Evolutionary conservation across 2,888 invertebrate genomes (phyloP).

Genomic region (Lasioglossum figueresi): DNA sequence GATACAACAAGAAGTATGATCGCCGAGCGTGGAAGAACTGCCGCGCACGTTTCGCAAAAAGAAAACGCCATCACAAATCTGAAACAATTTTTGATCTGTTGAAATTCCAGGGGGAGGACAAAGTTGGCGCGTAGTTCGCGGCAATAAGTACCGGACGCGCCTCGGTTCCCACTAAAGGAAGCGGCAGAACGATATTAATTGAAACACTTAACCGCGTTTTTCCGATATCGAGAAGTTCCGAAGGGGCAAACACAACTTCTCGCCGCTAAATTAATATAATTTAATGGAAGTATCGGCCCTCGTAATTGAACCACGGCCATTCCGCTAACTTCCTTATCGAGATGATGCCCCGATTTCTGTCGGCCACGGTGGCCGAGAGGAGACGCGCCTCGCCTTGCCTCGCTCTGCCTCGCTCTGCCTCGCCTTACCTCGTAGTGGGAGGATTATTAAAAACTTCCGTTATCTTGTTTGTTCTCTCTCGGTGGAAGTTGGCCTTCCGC

Average conservation of each 20-base stretch:
- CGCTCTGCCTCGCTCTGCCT: no score
- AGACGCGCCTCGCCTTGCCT: not conserved
- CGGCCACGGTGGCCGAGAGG: constrained; percentile 19
- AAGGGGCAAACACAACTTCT: not conserved
- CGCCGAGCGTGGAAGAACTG: no score
- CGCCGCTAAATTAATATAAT: constrained; percentile 9
- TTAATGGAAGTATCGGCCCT: constrained; percentile 17
- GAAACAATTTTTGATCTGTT: not conserved
- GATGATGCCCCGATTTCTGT: not conserved
- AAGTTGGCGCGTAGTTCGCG: not conserved
- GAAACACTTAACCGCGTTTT: constrained; percentile 18
- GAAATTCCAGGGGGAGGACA: not conserved
- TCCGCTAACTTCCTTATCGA: constrained; percentile 4
- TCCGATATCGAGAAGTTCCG: constrained; percentile 12
- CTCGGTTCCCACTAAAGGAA: not conserved
- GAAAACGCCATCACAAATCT: not conserved
- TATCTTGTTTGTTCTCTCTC: constrained; percentile 37
- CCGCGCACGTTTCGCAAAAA: not conserved
- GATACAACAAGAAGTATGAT: no score
- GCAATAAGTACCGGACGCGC: not conserved
- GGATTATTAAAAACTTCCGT: constrained; percentile 55
- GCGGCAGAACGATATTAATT: constrained; percentile 19
- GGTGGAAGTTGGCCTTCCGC: constrained; percentile 20
- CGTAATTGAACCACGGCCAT: constrained; percentile 8
- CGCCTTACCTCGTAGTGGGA: not conserved